phyloP scores from a whole-genome alignment of 2,888 invertebrate genomes.

The Philaethria dido region DNA sequence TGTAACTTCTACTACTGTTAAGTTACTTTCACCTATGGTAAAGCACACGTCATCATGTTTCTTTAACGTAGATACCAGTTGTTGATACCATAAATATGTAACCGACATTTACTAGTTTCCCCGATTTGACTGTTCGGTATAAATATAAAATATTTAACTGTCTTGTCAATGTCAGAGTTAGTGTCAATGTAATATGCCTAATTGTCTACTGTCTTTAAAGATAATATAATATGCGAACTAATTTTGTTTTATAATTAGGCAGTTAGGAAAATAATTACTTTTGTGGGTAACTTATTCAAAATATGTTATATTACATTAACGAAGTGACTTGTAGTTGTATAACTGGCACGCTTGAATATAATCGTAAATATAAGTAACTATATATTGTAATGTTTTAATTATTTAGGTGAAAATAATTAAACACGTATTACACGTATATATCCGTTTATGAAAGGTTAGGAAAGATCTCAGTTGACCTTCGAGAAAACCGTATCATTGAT shows the following conservation, averaged over 20 bases:
- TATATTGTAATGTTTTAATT: no score
- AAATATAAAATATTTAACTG: conserved; percentile 6
- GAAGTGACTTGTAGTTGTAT: no score
- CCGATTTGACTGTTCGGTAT: conserved; percentile 12
- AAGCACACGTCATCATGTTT: conserved; percentile 83
- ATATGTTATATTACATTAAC: no score
- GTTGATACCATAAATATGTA: conserved; percentile 55
- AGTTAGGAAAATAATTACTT: no score
- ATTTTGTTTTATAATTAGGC: not conserved
- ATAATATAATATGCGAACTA: not conserved
- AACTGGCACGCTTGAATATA: no score
- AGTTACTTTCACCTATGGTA: conserved; percentile 83
- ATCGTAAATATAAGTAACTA: no score
- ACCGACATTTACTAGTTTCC: conserved; percentile 54
- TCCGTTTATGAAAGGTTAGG: no score
- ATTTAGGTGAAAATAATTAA: no score
- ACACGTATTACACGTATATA: no score
- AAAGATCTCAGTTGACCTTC: no score
- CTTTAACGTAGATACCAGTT: conserved; percentile 71
- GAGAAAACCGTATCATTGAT: no score
- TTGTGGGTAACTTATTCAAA: no score
- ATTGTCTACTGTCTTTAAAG: not conserved
- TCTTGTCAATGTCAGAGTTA: conserved; percentile 12
- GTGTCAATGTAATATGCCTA: not conserved
- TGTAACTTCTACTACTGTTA: conserved; percentile 79